These are phyloP conservation scores for Mormyrops attenuatus DNA, from an alignment of 2,797 vertebrate genomes.

Conservation along the genomic window DNA sequence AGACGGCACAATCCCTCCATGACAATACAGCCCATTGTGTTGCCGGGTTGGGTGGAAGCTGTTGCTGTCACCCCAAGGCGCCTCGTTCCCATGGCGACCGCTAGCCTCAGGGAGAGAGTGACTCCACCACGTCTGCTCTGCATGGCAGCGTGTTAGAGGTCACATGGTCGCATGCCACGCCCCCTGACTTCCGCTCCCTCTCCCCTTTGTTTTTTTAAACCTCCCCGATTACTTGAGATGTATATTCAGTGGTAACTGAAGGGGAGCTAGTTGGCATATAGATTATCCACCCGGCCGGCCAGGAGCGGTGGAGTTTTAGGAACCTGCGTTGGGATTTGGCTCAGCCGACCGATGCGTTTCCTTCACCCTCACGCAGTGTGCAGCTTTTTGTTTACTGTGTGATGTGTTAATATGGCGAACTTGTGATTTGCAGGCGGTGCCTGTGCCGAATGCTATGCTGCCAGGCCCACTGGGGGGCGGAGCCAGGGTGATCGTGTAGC, in stretches of 20 bases:
- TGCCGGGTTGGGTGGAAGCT: not conserved
- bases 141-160: not conserved
- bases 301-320: not conserved
- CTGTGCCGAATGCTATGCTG: not conserved
- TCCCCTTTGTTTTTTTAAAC: constrained; percentile 21
- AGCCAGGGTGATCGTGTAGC: no score
- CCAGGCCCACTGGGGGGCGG: not conserved
- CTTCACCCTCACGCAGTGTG: not conserved
- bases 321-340: not conserved
- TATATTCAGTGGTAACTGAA: not conserved
- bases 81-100: not conserved
- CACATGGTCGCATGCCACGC: not conserved
- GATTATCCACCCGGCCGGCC: not conserved
- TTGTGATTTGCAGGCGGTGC: not conserved
- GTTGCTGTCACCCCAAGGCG: not conserved
- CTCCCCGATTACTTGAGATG: not conserved
- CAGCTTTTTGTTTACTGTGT: not conserved
- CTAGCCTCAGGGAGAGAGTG: not conserved
- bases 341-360: not conserved
- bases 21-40: constrained; percentile 1
- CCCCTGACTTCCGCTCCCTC: constrained; percentile 22
- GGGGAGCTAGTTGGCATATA: not conserved
- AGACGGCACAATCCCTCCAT: not conserved
- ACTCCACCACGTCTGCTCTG: not conserved
- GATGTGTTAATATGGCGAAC: not conserved